These are phyloP conservation scores for Daboia siamensis DNA, from an alignment of 2,113 vertebrate genomes.

Conservation along the genomic window DNA sequence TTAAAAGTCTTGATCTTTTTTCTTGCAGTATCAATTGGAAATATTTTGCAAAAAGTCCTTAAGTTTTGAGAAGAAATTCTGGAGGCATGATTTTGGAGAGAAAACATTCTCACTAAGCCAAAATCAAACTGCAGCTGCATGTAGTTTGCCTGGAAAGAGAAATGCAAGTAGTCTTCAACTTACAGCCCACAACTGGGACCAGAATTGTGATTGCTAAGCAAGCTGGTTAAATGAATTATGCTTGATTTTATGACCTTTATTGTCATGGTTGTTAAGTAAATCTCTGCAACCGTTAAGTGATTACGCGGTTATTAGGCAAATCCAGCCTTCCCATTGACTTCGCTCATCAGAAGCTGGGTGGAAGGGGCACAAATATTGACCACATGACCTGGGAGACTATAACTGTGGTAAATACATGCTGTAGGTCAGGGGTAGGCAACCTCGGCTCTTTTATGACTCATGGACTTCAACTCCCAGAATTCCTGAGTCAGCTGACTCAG, in stretches of 20 bases:
- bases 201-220: background rate
- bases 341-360: background rate
- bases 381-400: background rate
- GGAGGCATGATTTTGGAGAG: slow-evolving; percentile 54
- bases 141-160: background rate
- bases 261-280: background rate
- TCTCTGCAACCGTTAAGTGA: background rate
- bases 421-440: background rate
- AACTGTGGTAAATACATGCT: background rate
- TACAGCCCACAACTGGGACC: background rate
- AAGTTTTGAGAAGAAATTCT: background rate
- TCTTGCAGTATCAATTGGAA: slow-evolving; percentile 13
- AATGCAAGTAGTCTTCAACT: background rate
- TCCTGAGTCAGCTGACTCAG: too few species aligned
- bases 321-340: background rate
- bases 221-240: background rate
- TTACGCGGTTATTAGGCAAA: background rate
- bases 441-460: too few species aligned
- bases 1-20: background rate
- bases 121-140: slow-evolving; percentile 40
- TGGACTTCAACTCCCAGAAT: too few species aligned
- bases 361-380: background rate
- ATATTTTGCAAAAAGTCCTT: slow-evolving; percentile 31
- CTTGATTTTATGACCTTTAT: background rate
- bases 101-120: slow-evolving; percentile 38